These are phyloP conservation scores for Podargus strigoides DNA, from an alignment of 2,797 vertebrate species.

Conservation along the genomic window DNA sequence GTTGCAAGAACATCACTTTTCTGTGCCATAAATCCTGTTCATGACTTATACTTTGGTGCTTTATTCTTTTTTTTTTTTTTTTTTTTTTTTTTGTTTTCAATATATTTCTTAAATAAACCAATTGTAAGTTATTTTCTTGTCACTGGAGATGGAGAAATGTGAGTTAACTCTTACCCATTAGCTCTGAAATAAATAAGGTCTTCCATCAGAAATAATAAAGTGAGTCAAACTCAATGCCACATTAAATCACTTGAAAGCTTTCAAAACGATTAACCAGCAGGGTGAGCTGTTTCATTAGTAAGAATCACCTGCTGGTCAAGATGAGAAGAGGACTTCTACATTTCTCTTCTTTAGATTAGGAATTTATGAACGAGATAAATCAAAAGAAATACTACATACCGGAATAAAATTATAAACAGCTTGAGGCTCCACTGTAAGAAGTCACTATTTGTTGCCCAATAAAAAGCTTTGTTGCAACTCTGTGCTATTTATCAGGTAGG, in stretches of 20 bases:
- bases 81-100: conserved; percentile 47
- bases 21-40: conserved; percentile 51
- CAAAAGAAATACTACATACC: neutral
- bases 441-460: neutral
- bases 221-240: conserved; percentile 8
- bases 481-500: neutral
- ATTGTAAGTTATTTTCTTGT: conserved; percentile 60
- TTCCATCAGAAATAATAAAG: conserved; percentile 54
- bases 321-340: neutral
- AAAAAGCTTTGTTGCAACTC: neutral
- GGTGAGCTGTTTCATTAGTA: conserved; percentile 46
- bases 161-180: conserved; percentile 37
- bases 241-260: conserved; percentile 43
- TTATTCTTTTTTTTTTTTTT: conserved; percentile 1
- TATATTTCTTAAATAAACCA: conserved; percentile 60
- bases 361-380: neutral
- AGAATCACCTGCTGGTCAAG: neutral
- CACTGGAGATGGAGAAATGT: conserved; percentile 42
- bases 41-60: conserved; percentile 40
- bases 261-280: conserved; percentile 28
- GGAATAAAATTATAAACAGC: neutral
- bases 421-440: neutral
- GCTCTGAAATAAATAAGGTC: conserved; percentile 42
- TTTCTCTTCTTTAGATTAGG: neutral
- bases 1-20: conserved; percentile 9